Evolutionary conservation across 2,888 invertebrate species (phyloP).

Genomic region (Emmelina monodactyla): DNA sequence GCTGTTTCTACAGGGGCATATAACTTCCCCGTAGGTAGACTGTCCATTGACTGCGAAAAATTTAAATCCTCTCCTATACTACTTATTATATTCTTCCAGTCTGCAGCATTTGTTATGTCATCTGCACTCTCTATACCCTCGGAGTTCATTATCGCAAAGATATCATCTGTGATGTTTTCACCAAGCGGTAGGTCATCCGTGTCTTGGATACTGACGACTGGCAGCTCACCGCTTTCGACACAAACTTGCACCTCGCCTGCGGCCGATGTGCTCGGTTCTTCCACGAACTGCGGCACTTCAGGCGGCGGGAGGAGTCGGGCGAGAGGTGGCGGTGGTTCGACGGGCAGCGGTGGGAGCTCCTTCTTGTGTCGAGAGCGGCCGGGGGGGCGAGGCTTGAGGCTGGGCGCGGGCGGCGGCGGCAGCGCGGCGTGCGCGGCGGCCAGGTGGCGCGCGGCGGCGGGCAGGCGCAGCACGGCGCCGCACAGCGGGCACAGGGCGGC

Average conservation of each 20-base stretch:
- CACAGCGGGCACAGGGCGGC: conserved; percentile 82
- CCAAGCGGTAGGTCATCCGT: conserved; percentile 55
- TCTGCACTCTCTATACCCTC: conserved; percentile 60
- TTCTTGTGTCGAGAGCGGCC: conserved; percentile 49
- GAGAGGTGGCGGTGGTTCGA: conserved; percentile 42
- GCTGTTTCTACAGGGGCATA: conserved; percentile 34
- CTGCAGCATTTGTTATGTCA: conserved; percentile 52
- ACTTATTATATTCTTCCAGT: conserved; percentile 60
- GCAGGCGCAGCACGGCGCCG: conserved; percentile 78
- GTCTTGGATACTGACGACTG: conserved; percentile 62
- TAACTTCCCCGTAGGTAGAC: conserved; percentile 35
- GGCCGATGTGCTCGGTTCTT: conserved; percentile 38
- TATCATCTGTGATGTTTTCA: conserved; percentile 56
- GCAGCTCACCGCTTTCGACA: conserved; percentile 52
- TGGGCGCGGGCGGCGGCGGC: conserved; percentile 50
- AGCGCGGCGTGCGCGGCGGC: conserved; percentile 60
- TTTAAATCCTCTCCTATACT: conserved; percentile 58
- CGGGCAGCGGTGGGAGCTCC: conserved; percentile 37
- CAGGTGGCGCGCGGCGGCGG: conserved; percentile 79
- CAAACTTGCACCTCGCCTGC: conserved; percentile 52
- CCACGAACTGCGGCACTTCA: conserved; percentile 44
- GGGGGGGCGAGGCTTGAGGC: conserved; percentile 31
- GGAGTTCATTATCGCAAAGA: conserved; percentile 59
- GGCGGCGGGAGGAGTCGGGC: conserved; percentile 44
- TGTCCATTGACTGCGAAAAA: conserved; percentile 41